Percentiles rank a stretch among this genome's conserved stretches.
phyloP scores from a whole-genome alignment of 2,888 invertebrate genomes.

The Scotopteryx bipunctaria region DNA sequence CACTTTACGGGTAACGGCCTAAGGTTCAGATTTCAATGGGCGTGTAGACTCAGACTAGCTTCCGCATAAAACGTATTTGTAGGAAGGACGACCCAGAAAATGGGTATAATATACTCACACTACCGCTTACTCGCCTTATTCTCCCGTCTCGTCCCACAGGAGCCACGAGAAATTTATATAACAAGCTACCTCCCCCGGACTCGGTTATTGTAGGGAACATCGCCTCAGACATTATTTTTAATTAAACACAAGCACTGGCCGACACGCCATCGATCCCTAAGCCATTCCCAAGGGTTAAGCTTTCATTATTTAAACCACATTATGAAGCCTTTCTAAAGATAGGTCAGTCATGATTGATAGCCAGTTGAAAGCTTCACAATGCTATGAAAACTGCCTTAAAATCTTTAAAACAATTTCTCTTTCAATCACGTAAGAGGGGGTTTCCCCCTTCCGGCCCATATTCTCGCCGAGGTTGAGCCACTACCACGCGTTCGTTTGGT shows the following conservation, averaged over 20 bases:
- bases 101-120: conserved; percentile 83
- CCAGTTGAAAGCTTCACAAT: conserved; percentile 32
- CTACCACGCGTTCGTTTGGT: conserved; percentile 50
- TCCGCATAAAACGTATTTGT: conserved; percentile 84
- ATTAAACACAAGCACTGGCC: conserved; percentile 75
- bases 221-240: conserved; percentile 79
- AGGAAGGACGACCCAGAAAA: conserved; percentile 84
- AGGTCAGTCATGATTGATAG: conserved; percentile 15
- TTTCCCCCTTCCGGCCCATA: conserved; percentile 52
- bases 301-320: conserved; percentile 18
- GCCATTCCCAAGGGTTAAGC: conserved; percentile 47
- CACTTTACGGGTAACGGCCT: conserved; percentile 42
- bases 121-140: conserved; percentile 77
- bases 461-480: conserved; percentile 50
- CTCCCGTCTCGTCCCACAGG: conserved; percentile 78
- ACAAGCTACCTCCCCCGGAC: conserved; percentile 80
- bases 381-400: conserved; percentile 54
- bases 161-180: conserved; percentile 81
- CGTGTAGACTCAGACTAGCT: conserved; percentile 66
- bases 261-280: conserved; percentile 58
- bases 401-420: conserved; percentile 72
- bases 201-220: conserved; percentile 79
- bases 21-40: conserved; percentile 52
- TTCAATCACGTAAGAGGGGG: conserved; percentile 74
- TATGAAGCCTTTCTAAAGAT: neutral